Percentiles rank a stretch among this genome's conserved stretches.
Evolutionary conservation across 2,888 invertebrate genomes (phyloP).

Genomic region (Subacronicta megacephala): DNA sequence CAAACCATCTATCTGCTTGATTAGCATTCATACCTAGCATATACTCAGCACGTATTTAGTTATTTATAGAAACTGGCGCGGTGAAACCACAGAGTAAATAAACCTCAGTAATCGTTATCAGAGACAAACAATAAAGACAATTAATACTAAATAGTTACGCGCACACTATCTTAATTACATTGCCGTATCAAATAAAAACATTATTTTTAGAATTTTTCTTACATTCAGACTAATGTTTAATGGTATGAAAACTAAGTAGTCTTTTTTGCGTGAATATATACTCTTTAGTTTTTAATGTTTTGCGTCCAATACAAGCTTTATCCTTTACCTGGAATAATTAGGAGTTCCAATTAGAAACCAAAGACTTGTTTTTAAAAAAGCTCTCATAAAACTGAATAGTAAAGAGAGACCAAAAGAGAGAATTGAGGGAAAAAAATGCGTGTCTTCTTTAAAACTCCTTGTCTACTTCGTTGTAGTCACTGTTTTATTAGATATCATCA

Average conservation of each 20-base stretch:
- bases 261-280: too few relatives aligned
- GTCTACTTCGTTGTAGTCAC: too few relatives aligned
- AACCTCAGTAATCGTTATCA: slow-evolving; percentile 75
- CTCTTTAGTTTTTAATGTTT: slow-evolving; percentile 24
- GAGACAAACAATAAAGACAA: slow-evolving; percentile 78
- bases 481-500: too few relatives aligned
- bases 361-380: too few relatives aligned
- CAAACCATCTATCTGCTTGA: slow-evolving; percentile 43
- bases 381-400: too few relatives aligned
- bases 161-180: slow-evolving; percentile 63
- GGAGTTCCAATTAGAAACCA: too few relatives aligned
- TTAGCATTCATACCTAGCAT: slow-evolving; percentile 41
- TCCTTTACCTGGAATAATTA: neutral
- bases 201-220: slow-evolving; percentile 31
- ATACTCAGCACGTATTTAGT: slow-evolving; percentile 42
- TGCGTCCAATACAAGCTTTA: slow-evolving; percentile 2
- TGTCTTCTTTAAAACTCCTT: too few relatives aligned
- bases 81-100: slow-evolving; percentile 76
- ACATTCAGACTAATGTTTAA: neutral
- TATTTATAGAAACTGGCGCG: slow-evolving; percentile 77
- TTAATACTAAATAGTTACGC: slow-evolving; percentile 63
- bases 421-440: too few relatives aligned
- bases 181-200: slow-evolving; percentile 60
- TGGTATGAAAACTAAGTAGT: neutral
- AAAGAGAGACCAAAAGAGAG: too few relatives aligned